phyloP scores from a whole-genome alignment of 2,888 invertebrate species.

The Eupithecia dodoneata region DNA sequence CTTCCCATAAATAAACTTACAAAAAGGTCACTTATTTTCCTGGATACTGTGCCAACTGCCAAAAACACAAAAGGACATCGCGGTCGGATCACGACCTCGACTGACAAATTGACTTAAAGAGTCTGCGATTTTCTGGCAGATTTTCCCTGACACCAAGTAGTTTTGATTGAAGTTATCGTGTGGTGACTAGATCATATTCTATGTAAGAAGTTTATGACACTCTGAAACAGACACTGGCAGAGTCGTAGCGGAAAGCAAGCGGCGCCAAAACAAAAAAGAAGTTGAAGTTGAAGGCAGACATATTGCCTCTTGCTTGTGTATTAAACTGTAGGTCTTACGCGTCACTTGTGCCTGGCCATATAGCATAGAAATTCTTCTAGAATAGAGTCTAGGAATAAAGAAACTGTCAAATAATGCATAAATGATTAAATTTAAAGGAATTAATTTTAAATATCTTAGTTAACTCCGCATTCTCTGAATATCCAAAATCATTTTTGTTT shows the following conservation, averaged over 20 bases:
- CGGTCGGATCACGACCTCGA: conserved; percentile 33
- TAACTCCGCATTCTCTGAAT: background rate
- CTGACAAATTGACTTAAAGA: conserved; percentile 35
- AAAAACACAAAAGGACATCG: conserved; percentile 33
- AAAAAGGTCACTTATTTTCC: conserved; percentile 35
- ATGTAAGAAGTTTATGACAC: too few species aligned
- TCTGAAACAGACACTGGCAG: too few species aligned
- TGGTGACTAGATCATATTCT: too few species aligned
- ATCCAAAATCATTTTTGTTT: background rate
- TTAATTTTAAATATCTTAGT: background rate
- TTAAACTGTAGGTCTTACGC: background rate
- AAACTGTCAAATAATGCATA: background rate
- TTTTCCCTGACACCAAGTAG: conserved; percentile 17
- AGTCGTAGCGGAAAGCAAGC: too few species aligned
- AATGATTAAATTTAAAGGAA: background rate
- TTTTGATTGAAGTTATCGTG: background rate
- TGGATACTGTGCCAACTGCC: conserved; percentile 21
- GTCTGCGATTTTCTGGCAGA: background rate
- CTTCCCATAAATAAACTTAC: conserved; percentile 10
- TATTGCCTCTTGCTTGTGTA: background rate
- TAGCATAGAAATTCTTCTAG: background rate
- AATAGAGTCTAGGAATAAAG: background rate
- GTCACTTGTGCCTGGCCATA: background rate
- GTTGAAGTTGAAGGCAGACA: too few species aligned
- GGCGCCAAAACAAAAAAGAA: too few species aligned